Evolutionary conservation across 2,888 invertebrate species (phyloP).

Genomic region (Allolobophora icterica): DNA sequence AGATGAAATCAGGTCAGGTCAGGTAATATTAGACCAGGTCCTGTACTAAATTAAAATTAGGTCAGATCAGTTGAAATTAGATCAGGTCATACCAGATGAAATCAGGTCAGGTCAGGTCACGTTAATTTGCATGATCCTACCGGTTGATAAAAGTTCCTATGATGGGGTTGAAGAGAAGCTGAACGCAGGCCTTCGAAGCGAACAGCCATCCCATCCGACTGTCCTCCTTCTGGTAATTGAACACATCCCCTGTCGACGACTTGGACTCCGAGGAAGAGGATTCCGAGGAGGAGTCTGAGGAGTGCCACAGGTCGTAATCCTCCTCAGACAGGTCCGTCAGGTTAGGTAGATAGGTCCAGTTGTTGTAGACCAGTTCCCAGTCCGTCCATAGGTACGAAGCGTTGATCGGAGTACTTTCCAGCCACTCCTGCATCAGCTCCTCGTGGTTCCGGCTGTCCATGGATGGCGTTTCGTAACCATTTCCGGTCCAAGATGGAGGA

Average conservation of each 20-base stretch:
- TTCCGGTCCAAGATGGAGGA: not conserved
- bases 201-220: slow-evolving; percentile 61
- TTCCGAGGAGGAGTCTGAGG: not conserved
- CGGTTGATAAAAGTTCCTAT: slow-evolving; percentile 74
- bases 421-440: slow-evolving; percentile 3
- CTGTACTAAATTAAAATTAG: no score
- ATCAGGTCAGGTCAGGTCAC: not conserved
- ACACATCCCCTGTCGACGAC: not conserved
- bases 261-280: not conserved
- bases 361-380: not conserved
- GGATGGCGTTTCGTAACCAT: not conserved
- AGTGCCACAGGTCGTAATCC: slow-evolving; percentile 12
- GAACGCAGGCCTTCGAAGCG: slow-evolving; percentile 81
- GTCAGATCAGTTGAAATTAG: no score
- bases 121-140: slow-evolving; percentile 50
- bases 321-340: not conserved
- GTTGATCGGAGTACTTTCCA: not conserved
- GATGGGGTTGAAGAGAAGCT: slow-evolving; percentile 78
- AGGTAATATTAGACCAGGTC: no score
- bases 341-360: slow-evolving; percentile 19
- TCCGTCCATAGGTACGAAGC: not conserved
- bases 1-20: no score
- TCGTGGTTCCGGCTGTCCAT: not conserved
- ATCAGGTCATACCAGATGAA: no score
- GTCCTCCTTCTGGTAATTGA: slow-evolving; percentile 38